Conservation (phyloP, 2,888 invertebrate genomes). For the Pyrochroa serraticornis region DNA sequence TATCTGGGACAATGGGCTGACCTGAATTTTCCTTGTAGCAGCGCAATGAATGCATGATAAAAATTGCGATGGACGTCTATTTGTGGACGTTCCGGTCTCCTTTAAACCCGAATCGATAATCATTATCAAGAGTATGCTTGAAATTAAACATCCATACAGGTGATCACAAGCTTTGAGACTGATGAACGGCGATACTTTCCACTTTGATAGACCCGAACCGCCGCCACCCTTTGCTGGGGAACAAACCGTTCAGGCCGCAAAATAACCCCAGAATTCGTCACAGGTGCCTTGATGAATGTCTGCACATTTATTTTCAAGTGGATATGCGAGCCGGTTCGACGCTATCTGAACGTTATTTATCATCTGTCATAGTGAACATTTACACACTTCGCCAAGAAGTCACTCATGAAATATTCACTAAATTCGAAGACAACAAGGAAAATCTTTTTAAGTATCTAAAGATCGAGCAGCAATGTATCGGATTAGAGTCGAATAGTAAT, state of each 20-base stretch:
- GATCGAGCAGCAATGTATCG: too few relatives aligned
- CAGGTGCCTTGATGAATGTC: conserved; percentile 37
- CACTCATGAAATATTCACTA: conserved; percentile 21
- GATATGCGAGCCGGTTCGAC: conserved; percentile 20
- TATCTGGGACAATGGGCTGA: conserved; percentile 14
- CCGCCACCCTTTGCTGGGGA: conserved; percentile 37
- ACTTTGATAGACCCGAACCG: conserved; percentile 38
- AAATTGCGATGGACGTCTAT: conserved; percentile 17
- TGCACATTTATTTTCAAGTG: conserved; percentile 25
- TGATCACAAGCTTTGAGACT: conserved; percentile 43
- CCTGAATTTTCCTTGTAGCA: conserved; percentile 6
- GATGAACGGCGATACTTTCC: conserved; percentile 41
- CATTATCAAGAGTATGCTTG: conserved; percentile 36
- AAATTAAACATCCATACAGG: conserved; percentile 40
- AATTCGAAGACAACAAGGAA: too few relatives aligned
- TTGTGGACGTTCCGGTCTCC: conserved; percentile 16
- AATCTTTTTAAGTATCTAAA: too few relatives aligned
- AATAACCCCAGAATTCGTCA: conserved; percentile 39
- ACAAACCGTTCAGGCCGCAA: conserved; percentile 37
- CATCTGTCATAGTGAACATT: conserved; percentile 21
- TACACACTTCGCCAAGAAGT: conserved; percentile 14
- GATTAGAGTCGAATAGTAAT: too few relatives aligned
- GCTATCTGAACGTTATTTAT: conserved; percentile 27
- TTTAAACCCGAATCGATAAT: conserved; percentile 34
- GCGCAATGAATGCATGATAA: conserved; percentile 13